Evolutionary conservation across 2,113 vertebrate genomes (phyloP).

Genomic region (Malurus cyaneus): DNA sequence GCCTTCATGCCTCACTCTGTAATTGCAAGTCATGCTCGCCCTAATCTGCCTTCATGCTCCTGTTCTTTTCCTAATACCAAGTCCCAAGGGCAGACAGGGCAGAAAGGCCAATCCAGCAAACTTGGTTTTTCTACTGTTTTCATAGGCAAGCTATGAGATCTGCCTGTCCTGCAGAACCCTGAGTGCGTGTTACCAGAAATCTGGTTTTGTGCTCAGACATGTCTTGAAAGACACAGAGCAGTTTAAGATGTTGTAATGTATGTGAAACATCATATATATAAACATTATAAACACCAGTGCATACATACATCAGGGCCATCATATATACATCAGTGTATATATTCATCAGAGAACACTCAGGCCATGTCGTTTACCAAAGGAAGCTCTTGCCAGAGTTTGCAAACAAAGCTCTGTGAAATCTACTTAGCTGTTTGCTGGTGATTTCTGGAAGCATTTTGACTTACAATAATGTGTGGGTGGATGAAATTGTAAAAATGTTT

Average conservation of each 20-base stretch:
- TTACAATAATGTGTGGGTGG: slow-evolving; percentile 10
- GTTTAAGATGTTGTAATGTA: background rate
- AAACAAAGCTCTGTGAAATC: background rate
- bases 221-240: background rate
- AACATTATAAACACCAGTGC: background rate
- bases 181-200: background rate
- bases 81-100: background rate
- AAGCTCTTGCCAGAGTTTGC: background rate
- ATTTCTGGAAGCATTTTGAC: background rate
- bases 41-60: background rate
- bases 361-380: background rate
- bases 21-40: background rate
- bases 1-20: background rate
- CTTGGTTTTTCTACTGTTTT: background rate
- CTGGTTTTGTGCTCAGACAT: background rate
- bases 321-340: background rate
- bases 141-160: background rate
- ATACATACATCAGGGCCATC: background rate
- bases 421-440: background rate
- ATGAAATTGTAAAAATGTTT: background rate
- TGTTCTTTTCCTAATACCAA: background rate
- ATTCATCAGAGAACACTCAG: background rate
- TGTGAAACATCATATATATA: background rate
- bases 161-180: background rate
- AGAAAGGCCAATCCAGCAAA: background rate